Percentiles rank a stretch among this genome's conserved stretches.
Evolutionary conservation across 2,888 invertebrate genomes (phyloP).

Genomic region (Andrena bucephala): DNA sequence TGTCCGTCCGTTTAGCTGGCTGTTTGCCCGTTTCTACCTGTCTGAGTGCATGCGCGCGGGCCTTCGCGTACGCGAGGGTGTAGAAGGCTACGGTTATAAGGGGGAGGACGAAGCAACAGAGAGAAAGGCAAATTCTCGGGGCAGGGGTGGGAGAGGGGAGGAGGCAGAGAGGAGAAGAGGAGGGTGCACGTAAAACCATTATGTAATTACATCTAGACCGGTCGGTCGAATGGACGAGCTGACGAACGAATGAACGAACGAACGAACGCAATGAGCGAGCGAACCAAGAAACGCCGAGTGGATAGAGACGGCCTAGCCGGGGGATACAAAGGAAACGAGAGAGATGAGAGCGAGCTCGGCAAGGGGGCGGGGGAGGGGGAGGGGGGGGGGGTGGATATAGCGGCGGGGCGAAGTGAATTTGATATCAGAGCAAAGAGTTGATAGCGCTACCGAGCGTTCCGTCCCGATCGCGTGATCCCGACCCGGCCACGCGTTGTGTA

Average conservation of each 20-base stretch:
- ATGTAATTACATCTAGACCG: conserved; percentile 81
- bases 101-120: conserved; percentile 48
- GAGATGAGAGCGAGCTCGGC: conserved; percentile 11
- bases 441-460: conserved; percentile 73
- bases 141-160: conserved; percentile 25
- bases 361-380: conserved; percentile 25
- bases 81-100: conserved; percentile 39
- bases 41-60: conserved; percentile 24
- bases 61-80: conserved; percentile 26
- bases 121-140: conserved; percentile 55
- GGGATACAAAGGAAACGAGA: conserved; percentile 3
- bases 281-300: conserved; percentile 30
- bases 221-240: conserved; percentile 67
- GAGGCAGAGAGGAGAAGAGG: conserved; percentile 29
- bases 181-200: conserved; percentile 79
- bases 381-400: neutral
- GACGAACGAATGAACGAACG: conserved; percentile 57
- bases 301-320: conserved; percentile 12
- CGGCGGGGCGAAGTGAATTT: conserved; percentile 76
- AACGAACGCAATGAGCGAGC: conserved; percentile 26
- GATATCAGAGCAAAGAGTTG: conserved; percentile 83
- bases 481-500: conserved; percentile 69
- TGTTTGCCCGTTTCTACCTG: conserved; percentile 31
- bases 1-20: conserved; percentile 46
- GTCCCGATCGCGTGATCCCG: conserved; percentile 82